phyloP scores from a whole-genome alignment of 2,797 vertebrate species.

The Momotus momota region DNA sequence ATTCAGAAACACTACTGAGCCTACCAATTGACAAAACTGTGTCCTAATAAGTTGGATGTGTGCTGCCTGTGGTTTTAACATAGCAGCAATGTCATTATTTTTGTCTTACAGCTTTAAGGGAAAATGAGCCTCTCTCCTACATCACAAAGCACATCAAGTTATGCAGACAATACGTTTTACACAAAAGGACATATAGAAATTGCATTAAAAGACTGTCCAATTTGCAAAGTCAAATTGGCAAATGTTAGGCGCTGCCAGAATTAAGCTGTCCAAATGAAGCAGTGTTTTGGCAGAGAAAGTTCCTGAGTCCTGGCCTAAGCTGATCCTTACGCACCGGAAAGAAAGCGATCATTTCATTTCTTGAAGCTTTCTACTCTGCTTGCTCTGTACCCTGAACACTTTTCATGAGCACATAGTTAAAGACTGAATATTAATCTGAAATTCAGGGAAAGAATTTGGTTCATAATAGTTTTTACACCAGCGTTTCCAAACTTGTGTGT shows the following conservation, averaged over 20 bases:
- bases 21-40: conserved; percentile 16
- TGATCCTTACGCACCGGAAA: not conserved
- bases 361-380: not conserved
- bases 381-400: not conserved
- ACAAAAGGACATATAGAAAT: not conserved
- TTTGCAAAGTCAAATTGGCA: not conserved
- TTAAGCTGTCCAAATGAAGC: not conserved
- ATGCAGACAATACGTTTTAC: not conserved
- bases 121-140: conserved; percentile 4
- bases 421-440: not conserved
- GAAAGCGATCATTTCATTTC: not conserved
- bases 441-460: not conserved
- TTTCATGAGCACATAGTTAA: not conserved
- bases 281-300: not conserved
- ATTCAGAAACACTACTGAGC: conserved; percentile 5
- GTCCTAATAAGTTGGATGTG: conserved; percentile 21
- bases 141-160: not conserved
- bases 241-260: not conserved
- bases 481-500: not conserved
- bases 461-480: not conserved
- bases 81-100: conserved; percentile 22
- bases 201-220: not conserved
- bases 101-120: conserved; percentile 28
- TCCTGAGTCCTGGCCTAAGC: not conserved
- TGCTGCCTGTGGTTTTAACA: conserved; percentile 33